Evolutionary conservation across 2,888 invertebrate genomes (phyloP), one percentile per base, ranked within the genome.

Genomic region (Netelia virgata): DNA sequence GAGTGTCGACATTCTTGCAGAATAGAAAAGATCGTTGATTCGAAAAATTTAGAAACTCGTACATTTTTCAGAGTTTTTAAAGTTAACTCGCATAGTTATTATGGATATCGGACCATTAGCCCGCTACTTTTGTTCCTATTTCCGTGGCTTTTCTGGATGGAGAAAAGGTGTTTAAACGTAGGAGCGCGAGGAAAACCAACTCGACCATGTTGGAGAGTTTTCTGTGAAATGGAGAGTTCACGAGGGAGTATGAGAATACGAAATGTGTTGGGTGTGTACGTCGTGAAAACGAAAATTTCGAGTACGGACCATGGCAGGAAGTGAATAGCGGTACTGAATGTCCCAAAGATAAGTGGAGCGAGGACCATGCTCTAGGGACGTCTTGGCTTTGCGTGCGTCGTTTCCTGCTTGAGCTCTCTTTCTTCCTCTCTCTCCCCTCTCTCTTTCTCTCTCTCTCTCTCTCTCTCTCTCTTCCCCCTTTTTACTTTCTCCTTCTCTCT

Each of bases 271-370:
- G 36, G 2, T 47, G 47, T 47, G 11, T 47, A 14, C 53, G 11
- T 47, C 36, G 23, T 47, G 43, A 43, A 69, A 36, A 70, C 61
- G 73, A 73, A 66, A 59, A 57, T 81, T 73, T 66, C 6, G 41
- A 66, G 18, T 10, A 36, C 10, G 23, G 59, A 59, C 43, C 47
- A 50, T 10, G 55, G 36, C 55, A 64, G 61, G 23, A 43, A 28
- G 57, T 68, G 72, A 80, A 68, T 36, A 36, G 47, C 47, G 53
- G 72, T 66, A 79, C 64, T 79, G 53, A 55, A 64, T 83, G 66
- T 70, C 61, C 61, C 47, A 20, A 64, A 79, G 70, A 79, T 75
- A 83, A 79, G 79, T 83, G 59, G 75, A 83, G 59, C 79, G 43
- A 57, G 64, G 63, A 53, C 74, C 69, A 59, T 10, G 64, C 74